These are phyloP conservation scores for Podarcis lilfordi DNA, from an alignment of 2,797 vertebrate species.

Conservation along the genomic window DNA sequence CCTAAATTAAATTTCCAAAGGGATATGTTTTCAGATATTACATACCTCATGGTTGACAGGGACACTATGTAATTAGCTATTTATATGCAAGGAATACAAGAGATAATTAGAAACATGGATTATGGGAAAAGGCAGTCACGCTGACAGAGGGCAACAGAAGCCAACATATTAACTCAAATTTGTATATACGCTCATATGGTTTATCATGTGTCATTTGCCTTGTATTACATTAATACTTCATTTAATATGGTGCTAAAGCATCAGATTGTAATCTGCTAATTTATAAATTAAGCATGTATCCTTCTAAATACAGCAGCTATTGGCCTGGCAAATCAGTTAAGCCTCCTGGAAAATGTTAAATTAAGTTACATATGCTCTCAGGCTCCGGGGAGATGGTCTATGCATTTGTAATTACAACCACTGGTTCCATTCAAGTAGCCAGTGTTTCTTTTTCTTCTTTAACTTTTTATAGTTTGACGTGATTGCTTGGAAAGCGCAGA, in stretches of 20 bases:
- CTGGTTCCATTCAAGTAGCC: conserved; percentile 2
- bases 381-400: not conserved
- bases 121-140: conserved; percentile 78
- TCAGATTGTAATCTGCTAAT: conserved; percentile 69
- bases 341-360: conserved; percentile 40
- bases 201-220: conserved; percentile 75
- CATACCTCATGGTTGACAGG: conserved; percentile 79
- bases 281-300: conserved; percentile 72
- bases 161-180: conserved; percentile 78
- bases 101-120: conserved; percentile 84
- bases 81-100: conserved; percentile 82
- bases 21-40: conserved; percentile 75
- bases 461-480: not conserved
- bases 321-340: conserved; percentile 55
- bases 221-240: conserved; percentile 77
- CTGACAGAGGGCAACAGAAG: conserved; percentile 78
- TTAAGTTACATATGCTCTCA: conserved; percentile 15
- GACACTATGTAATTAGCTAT: conserved; percentile 83
- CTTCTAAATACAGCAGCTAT: conserved; percentile 42
- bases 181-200: conserved; percentile 72
- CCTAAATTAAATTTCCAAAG: conserved; percentile 80
- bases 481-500: not conserved
- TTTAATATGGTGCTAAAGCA: conserved; percentile 73
- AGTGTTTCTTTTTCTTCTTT: not conserved
- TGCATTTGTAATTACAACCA: not conserved